Base-by-base conservation (phyloP, 1,140 invertebrate species). In the Drosophila novamexicana region DNA sequence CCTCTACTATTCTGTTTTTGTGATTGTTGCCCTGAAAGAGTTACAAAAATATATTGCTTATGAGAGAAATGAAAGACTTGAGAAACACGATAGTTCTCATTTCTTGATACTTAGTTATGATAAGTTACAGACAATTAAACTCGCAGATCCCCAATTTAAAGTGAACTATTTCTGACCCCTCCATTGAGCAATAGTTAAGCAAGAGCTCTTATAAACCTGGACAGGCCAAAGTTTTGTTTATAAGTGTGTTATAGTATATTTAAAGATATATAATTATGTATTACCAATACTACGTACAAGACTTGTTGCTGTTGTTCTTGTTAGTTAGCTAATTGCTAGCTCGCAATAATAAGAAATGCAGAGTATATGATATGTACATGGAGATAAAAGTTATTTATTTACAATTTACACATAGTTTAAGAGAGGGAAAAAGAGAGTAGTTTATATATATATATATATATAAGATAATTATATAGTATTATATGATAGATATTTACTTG, bases 271-370 rank as follows among this genome's bases (percentile, higher is more conserved):
- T 72, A 49, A 10, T 34, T 9, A 77, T 63, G 50, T 54, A 70
- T 86, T 89, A 88, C 83, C 83, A 88, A 79, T 77, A 50, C 82
- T 82, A 86, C 75, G 68, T 82, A 86, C 71, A 83, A 79, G 82
- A 79, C 45, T 83, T 67, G 83, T 64, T 77, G 76, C 81, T 88
- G 82, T 74, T 66, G 75, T 70, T 88, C 75, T 88, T 73, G 83
- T 88, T 78, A 73, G 12, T 12, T 34, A 52, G 44, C 44, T 76
- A 14, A 22, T 80, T 58, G 70, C 68, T 73, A 59, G 75, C 14
- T 75, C 53, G 73, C 74, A 71, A 69, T 50, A 75, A 86, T 69
- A 86, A 86, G 57, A 85, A 82, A 86, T 73, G 79, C 75, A 73
- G 75, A 47, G 32, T 76, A 71, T 88, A 74, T 89, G 75, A 88